A percentile compares a stretch with the other conserved stretches of the same genome.
phyloP scores from a whole-genome alignment of 2,113 vertebrate genomes.

The Dermatemys mawii region DNA sequence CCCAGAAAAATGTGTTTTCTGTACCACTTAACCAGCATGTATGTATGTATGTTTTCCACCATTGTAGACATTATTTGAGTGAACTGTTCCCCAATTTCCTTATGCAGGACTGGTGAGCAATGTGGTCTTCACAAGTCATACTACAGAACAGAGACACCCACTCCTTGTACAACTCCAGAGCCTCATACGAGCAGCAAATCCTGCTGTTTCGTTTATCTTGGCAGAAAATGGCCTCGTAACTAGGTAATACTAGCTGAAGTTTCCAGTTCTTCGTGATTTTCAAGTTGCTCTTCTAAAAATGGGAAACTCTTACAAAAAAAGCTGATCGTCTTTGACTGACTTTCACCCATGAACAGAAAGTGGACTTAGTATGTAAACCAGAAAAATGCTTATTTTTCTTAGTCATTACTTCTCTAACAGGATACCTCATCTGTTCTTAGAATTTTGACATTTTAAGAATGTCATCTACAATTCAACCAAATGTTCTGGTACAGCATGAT shows the following conservation, averaged over 20 bases:
- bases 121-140: conserved; percentile 90
- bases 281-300: not conserved
- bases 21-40: rapidly evolving
- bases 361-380: not conserved
- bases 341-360: not conserved
- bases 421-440: not conserved
- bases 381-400: not conserved
- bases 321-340: not conserved
- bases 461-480: not conserved
- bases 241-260: conserved; percentile 75
- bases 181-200: conserved; percentile 91
- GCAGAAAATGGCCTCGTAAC: conserved; percentile 92
- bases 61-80: not conserved
- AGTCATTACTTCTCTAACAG: not conserved
- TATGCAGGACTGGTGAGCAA: conserved; percentile 89
- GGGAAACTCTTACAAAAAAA: not conserved
- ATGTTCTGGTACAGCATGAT: not conserved
- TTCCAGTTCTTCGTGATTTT: not conserved
- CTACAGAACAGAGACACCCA: conserved; percentile 86
- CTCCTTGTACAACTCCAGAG: conserved; percentile 87
- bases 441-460: not conserved
- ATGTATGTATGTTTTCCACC: not conserved
- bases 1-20: not conserved
- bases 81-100: not conserved
- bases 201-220: conserved; percentile 85